Evolutionary conservation across 2,113 vertebrate species (phyloP), one percentile per base, ranked within the genome.

Genomic region (Lycaon pictus): DNA sequence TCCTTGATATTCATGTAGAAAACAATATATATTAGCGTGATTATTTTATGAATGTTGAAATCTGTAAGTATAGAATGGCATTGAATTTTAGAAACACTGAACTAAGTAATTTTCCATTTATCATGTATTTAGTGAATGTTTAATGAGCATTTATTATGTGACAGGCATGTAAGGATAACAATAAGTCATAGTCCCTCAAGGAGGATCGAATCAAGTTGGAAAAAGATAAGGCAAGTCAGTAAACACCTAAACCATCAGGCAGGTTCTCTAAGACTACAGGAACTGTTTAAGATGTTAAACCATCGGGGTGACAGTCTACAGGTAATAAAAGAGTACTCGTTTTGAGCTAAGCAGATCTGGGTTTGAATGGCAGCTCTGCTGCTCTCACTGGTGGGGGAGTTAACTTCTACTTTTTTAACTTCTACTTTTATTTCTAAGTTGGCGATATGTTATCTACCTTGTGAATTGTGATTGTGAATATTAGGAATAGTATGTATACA

Each of bases 1-100:
- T 86, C 32, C 58, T 95, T 90, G 82, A 81, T 85, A 22, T 93
- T 87, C 90, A 76, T 81, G 17, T n/a, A 85, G 20, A 60, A 86
- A 88, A 43, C 67, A 29, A 10, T 19, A 63, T 48, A 8, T 69
- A 35, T 96, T n/a, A 27, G 20, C 48, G 15, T 92, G 48, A 67
- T 76, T 60, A 43, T 58, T 63, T 95, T 83, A 55, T 71, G 15
- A 89, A 48, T 60, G 1, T 86, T 79, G 51, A 95, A 83, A 51
- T 25, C 48, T 93, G n/a, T 72, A 11, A 53, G 55, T 87, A 25
- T 87, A 71, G 82, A 87, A 71, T 90, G 32, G 65, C 25, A 48
- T 48, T 67, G 67, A 92, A 20, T 87, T 93, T 95, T 72, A 95
- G 88, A 93, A 94, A 79, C 79, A 65, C 8, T 60, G 32, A 96